Base-by-base conservation (phyloP, 1,140 invertebrate species). In the Heliothis virescens region DNA sequence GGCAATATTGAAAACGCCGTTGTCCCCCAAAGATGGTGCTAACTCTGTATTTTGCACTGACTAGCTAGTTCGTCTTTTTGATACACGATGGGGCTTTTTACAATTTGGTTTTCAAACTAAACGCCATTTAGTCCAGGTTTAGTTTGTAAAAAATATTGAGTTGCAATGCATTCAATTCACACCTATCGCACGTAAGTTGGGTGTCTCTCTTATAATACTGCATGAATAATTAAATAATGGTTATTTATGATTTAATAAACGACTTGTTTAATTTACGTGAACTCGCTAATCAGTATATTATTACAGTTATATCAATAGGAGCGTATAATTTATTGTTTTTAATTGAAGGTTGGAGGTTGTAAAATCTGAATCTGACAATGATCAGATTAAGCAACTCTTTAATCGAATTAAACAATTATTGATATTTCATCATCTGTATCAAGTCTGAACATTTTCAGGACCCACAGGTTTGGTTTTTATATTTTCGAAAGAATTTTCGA, bases 21-120 rank as follows among this genome's bases (percentile, higher is more conserved):
- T 79, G 73, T 69, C n/a, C 82, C 84, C 85, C 78, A 82, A 76
- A 89, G 90, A 90, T 89, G 88, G 89, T 84, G 90, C 86, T 88
- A 89, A n/a, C n/a, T n/a, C 90, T 87, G 89, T 67, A 87, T 86
- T 84, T 87, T 85, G 85, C 79, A 75, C 82, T 75, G 79, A 82
- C 65, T 34, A 84, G 79, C 76, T 86, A 91, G 88, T 91, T 87
- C 86, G 18, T 16, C 57, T n/a, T 89, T 89, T 89, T 89, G 86
- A 63, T 82, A 73, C 59, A 77, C 85, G 90, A 87, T 87, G 90
- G 86, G 82, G 86, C 50, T 67, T 85, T 57, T 74, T 3, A 52
- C 72, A 63, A 48, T 34, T 78, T 55, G 4, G 50, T n/a, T 53
- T 52, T 41, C 10, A 63, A 3, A 18, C 48, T 10, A n/a, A 53